Evolutionary conservation across 1,140 invertebrate species (phyloP).

Genomic region (Hylaeus volcanicus): DNA sequence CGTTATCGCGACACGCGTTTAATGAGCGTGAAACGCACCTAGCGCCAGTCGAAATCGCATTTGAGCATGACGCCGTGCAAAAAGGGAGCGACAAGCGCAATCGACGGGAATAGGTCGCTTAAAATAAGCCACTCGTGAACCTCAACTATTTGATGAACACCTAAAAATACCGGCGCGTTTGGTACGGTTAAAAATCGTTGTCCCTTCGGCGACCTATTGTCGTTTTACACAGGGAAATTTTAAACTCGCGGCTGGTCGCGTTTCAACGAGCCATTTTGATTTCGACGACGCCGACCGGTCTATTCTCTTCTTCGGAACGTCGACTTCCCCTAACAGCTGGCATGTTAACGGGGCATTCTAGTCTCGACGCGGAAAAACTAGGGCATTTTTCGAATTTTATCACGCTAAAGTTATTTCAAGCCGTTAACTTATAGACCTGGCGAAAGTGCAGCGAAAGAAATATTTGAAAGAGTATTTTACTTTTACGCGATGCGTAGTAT

Average conservation of each 20-base stretch:
- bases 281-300: neutral
- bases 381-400: too few relatives aligned
- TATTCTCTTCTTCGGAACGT: neutral
- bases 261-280: neutral
- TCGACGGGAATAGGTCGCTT: conserved; percentile 31
- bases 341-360: too few relatives aligned
- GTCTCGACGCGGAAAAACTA: too few relatives aligned
- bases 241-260: too few relatives aligned
- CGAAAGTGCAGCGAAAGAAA: too few relatives aligned
- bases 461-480: too few relatives aligned
- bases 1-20: conserved; percentile 37
- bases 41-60: conserved; percentile 18
- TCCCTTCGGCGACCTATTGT: neutral
- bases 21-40: conserved; percentile 38
- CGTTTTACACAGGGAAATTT: neutral
- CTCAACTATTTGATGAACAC: conserved; percentile 30
- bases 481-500: too few relatives aligned
- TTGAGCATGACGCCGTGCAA: conserved; percentile 6
- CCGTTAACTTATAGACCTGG: too few relatives aligned
- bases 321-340: too few relatives aligned
- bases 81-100: conserved; percentile 5
- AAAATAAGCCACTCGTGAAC: conserved; percentile 30
- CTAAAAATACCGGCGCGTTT: conserved; percentile 24
- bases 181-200: conserved; percentile 3
- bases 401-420: too few relatives aligned